phyloP scores from a whole-genome alignment of 2,888 invertebrate species.

The Pristionchus japonicus region DNA sequence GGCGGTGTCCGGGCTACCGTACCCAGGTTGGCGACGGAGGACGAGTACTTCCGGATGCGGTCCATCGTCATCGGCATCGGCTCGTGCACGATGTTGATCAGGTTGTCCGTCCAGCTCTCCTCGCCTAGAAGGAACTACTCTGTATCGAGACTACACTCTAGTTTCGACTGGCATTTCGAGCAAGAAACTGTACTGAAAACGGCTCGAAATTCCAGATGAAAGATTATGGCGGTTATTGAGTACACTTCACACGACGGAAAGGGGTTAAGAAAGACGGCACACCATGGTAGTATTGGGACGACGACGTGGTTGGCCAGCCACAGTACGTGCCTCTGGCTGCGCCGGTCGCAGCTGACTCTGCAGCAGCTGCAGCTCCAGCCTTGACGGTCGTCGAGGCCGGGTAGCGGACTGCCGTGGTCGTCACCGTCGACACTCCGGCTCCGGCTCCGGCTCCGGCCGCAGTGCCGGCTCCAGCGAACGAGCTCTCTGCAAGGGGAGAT shows the following conservation, averaged over 20 bases:
- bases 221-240: no score
- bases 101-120: slow-evolving; percentile 74
- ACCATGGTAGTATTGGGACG: slow-evolving; percentile 35
- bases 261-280: slow-evolving; percentile 27
- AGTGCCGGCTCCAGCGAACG: slow-evolving; percentile 21
- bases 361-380: not conserved
- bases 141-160: not conserved
- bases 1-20: not conserved
- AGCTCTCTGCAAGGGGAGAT: slow-evolving; percentile 48
- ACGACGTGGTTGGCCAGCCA: not conserved
- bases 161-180: not conserved
- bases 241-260: not conserved
- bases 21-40: slow-evolving; percentile 71
- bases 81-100: slow-evolving; percentile 75
- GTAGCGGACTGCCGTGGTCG: slow-evolving; percentile 51
- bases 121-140: slow-evolving; percentile 18
- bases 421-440: slow-evolving; percentile 43
- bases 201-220: not conserved
- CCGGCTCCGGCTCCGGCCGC: slow-evolving; percentile 42
- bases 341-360: not conserved
- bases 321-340: slow-evolving; percentile 35
- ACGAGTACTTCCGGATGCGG: slow-evolving; percentile 73
- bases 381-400: slow-evolving; percentile 48
- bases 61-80: slow-evolving; percentile 74
- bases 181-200: no score